Percentiles rank a stretch among this genome's conserved stretches.
Evolutionary conservation across 2,888 invertebrate species (phyloP).

Genomic region (Hofmannophila pseudospretella): DNA sequence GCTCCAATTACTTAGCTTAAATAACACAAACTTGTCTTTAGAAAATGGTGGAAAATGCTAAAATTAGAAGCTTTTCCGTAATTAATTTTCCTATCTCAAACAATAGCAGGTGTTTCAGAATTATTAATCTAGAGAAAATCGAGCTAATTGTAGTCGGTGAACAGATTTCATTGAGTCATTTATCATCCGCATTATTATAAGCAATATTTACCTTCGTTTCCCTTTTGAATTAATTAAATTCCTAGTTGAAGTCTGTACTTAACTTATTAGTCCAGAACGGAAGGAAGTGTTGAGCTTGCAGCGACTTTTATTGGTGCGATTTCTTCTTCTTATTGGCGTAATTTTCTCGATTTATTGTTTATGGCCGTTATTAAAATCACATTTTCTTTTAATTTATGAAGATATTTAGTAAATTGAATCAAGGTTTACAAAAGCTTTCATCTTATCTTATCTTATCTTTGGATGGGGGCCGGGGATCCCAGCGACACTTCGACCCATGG

Average conservation of each 20-base stretch:
- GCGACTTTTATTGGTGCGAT: too few species aligned
- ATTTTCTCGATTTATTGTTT: too few species aligned
- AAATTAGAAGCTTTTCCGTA: not conserved
- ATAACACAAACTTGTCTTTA: not conserved
- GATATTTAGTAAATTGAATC: too few species aligned
- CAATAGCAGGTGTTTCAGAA: slow-evolving; percentile 5
- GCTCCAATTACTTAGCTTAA: not conserved
- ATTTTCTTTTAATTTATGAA: too few species aligned
- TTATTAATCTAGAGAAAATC: slow-evolving; percentile 14
- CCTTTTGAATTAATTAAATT: slow-evolving; percentile 59
- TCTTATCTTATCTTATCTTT: too few species aligned
- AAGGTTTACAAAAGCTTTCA: too few species aligned
- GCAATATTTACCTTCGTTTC: slow-evolving; percentile 40
- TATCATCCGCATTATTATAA: slow-evolving; percentile 32
- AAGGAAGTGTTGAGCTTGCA: too few species aligned
- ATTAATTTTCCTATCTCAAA: not conserved
- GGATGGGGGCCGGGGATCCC: too few species aligned
- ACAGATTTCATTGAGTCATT: slow-evolving; percentile 22
- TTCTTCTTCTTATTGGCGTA: too few species aligned
- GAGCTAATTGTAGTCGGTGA: slow-evolving; percentile 20
- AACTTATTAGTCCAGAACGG: slow-evolving; percentile 1
- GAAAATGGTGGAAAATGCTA: too few species aligned
- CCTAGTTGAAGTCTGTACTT: slow-evolving; percentile 30
- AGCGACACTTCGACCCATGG: too few species aligned
- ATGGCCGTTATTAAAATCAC: too few species aligned